Evolutionary conservation across 2,797 vertebrate species (phyloP), one percentile per base, ranked within the genome.

Genomic region (Pangasius mekongensis): DNA sequence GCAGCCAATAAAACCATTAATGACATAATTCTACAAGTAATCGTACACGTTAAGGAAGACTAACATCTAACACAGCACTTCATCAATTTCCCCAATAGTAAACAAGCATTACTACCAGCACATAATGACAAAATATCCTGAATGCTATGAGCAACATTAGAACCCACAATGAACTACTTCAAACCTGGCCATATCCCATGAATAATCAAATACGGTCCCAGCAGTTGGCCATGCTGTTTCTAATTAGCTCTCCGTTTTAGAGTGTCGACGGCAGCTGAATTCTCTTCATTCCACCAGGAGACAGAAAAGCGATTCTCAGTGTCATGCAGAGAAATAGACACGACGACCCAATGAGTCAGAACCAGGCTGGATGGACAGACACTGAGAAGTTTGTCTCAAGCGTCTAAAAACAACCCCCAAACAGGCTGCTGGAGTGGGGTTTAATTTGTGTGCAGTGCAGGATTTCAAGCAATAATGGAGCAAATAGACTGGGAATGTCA

Each of bases 181-280:
- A 14, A 36, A 71, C 73, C 77, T 49, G 13, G 14, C 47, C 58
- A 87, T 33, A n/a, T 87, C 67, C 85, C 64, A 87, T 89, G 83
- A 85, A 87, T 89, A 90, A 90, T 86, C 76, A 52, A 83, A 82
- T 47, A 71, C 39, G 30, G 67, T 83, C 86, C 36, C 89, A 86
- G 86, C 83, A 66, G 89, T 89, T 64, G 36, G 71, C 43, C 83
- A 30, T 77, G 88, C 67, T 60, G 88, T 64, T 88, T 86, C 69
- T 85, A 89, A 89, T 90, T 88, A 86, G 64, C 62, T 83, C 58
- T 58, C 66, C 16, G 60, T 86, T 77, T 84, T 47, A 83, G 80
- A 86, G 76, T 3, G 27, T 84, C 18, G 60, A 58, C 47, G 3
- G 74, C 86, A 86, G 80, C 80, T 11, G 27, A 89, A 91, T 90